Conservation (phyloP, 1,140 invertebrate genomes). For the Tetramorium parvispinum region DNA sequence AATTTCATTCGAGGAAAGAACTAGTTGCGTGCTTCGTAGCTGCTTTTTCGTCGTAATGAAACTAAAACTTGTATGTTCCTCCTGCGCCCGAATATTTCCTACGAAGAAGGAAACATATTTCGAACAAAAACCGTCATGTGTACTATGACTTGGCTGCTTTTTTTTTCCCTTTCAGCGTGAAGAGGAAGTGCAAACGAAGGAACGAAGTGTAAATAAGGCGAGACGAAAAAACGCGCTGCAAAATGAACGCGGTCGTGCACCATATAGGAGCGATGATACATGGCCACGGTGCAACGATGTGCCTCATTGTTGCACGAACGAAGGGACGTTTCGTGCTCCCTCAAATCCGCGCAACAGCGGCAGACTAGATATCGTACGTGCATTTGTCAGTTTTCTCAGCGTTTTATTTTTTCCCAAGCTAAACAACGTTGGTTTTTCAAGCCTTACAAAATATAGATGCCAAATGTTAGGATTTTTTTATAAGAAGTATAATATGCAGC, state of each 20-base stretch:
- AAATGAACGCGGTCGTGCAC: slow-evolving; percentile 19
- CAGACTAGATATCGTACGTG: background rate
- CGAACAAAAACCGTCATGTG: slow-evolving; percentile 8
- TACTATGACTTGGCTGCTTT: background rate
- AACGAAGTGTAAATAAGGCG: slow-evolving; percentile 41
- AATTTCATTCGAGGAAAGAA: background rate
- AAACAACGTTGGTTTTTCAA: background rate
- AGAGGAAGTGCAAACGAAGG: slow-evolving; percentile 41
- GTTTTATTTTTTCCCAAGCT: background rate
- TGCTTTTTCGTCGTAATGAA: background rate
- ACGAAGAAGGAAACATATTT: slow-evolving; percentile 1
- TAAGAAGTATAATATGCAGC: background rate
- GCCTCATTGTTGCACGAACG: slow-evolving; percentile 37
- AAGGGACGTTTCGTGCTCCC: slow-evolving; percentile 25
- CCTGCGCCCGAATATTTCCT: background rate
- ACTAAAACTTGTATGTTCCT: background rate
- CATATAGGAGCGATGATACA: slow-evolving; percentile 25
- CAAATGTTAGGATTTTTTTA: background rate
- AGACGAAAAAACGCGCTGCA: slow-evolving; percentile 32
- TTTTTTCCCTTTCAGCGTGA: slow-evolving; percentile 14
- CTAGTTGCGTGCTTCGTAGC: background rate
- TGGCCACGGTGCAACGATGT: slow-evolving; percentile 18
- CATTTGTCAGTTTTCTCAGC: slow-evolving; percentile 9
- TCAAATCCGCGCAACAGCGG: background rate
- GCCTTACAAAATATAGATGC: background rate